Percentiles rank a stretch among this genome's conserved stretches.
Conservation (phyloP, 2,113 vertebrate species). For the Mustela nigripes region DNA sequence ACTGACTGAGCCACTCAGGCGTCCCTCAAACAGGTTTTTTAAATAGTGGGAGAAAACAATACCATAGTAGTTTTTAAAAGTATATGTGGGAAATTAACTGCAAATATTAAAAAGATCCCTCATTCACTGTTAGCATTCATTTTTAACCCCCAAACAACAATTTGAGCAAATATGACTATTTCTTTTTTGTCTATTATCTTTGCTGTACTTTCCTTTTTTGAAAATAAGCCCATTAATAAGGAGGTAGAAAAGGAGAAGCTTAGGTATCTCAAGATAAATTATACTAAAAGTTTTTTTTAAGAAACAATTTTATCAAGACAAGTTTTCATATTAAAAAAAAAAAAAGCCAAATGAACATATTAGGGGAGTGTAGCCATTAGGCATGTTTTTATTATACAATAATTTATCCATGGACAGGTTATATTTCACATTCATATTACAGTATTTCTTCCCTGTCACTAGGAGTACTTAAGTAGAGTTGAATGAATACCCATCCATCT, state of each 20-base stretch:
- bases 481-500: not conserved
- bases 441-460: not conserved
- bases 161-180: not conserved
- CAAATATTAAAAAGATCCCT: constrained; percentile 67
- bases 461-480: not conserved
- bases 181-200: constrained; percentile 11
- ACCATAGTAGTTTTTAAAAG: constrained; percentile 8
- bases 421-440: constrained; percentile 17
- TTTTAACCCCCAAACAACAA: not conserved
- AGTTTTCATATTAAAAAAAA: constrained; percentile 46
- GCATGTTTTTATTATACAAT: constrained; percentile 50
- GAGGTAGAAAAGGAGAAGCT: not conserved
- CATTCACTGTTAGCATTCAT: constrained; percentile 25
- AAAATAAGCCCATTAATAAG: constrained; percentile 32
- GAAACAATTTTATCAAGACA: constrained; percentile 62
- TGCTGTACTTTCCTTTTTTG: constrained; percentile 39
- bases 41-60: constrained; percentile 47
- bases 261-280: constrained; percentile 45
- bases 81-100: constrained; percentile 21
- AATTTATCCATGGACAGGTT: constrained; percentile 53
- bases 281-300: constrained; percentile 22
- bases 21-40: not conserved
- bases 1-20: too few species aligned
- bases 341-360: constrained; percentile 18
- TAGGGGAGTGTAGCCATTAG: not conserved